phyloP scores from a whole-genome alignment of 2,888 invertebrate species.

The Sinopyrophorus schimmeli region DNA sequence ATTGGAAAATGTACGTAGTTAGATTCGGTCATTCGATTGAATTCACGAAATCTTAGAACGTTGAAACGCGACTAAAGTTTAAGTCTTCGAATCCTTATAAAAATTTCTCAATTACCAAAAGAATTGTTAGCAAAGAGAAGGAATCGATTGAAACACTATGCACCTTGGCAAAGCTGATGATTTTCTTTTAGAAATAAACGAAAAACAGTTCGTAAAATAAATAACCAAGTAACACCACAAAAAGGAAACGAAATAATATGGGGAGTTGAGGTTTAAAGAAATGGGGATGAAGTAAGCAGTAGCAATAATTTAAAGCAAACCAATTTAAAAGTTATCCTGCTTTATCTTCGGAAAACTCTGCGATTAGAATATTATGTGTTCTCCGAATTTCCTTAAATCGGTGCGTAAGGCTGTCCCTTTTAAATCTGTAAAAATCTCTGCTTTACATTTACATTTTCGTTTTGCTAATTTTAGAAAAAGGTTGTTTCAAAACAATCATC shows the following conservation, averaged over 20 bases:
- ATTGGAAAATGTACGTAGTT: too few relatives aligned
- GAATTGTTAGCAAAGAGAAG: constrained; percentile 1
- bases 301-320: constrained; percentile 12
- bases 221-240: too few relatives aligned
- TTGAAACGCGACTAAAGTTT: constrained; percentile 1
- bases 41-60: not conserved
- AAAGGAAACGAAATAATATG: not conserved
- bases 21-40: not conserved
- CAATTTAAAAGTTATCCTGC: constrained; percentile 9
- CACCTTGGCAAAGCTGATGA: not conserved
- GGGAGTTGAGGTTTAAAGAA: not conserved
- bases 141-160: constrained; percentile 7
- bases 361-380: constrained; percentile 2
- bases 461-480: too few relatives aligned
- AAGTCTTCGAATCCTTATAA: not conserved
- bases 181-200: constrained; percentile 1
- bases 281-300: constrained; percentile 1
- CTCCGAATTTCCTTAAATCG: not conserved
- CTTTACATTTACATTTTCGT: too few relatives aligned
- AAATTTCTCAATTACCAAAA: constrained; percentile 5
- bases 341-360: constrained; percentile 2
- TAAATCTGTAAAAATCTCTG: too few relatives aligned
- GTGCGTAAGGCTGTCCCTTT: too few relatives aligned
- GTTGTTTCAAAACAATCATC: too few relatives aligned
- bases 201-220: constrained; percentile 1